Evolutionary conservation across 2,113 vertebrate species (phyloP).

Genomic region (Protobothrops flavoviridis): DNA sequence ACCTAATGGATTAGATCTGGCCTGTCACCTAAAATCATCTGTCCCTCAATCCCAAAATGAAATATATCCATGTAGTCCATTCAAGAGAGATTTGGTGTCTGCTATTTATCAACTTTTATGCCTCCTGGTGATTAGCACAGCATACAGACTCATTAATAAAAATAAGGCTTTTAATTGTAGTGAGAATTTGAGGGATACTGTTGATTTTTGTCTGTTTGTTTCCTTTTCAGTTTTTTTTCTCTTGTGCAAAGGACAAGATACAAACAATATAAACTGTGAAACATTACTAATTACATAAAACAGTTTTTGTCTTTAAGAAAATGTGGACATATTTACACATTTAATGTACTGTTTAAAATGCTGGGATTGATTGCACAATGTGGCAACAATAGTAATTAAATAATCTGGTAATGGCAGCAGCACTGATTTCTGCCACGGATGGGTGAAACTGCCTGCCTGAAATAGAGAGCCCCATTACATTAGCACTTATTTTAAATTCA

Average conservation of each 20-base stretch:
- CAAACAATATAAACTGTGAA: not conserved
- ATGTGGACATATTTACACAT: constrained; percentile 4
- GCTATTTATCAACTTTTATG: not conserved
- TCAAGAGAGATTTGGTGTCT: not conserved
- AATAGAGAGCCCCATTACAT: not conserved
- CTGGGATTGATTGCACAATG: constrained; percentile 5
- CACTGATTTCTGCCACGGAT: constrained; percentile 21
- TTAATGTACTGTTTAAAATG: constrained; percentile 12
- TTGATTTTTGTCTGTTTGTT: not conserved
- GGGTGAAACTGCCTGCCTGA: constrained; percentile 29
- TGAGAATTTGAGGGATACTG: not conserved
- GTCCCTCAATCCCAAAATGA: not conserved
- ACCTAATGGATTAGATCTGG: not conserved
- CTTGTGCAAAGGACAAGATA: not conserved
- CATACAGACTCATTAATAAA: not conserved
- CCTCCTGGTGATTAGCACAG: not conserved
- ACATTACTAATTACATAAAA: not conserved
- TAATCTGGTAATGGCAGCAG: constrained; percentile 50
- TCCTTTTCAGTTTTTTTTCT: not conserved
- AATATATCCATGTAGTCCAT: not conserved
- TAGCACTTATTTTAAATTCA: constrained; percentile 36
- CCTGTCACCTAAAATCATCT: not conserved
- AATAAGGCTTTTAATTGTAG: not conserved
- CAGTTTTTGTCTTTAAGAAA: constrained; percentile 13
- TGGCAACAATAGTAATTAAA: constrained; percentile 50